These are phyloP conservation scores for Hypomecis atomaria DNA, from an alignment of 2,888 invertebrate species.

Conservation along the genomic window DNA sequence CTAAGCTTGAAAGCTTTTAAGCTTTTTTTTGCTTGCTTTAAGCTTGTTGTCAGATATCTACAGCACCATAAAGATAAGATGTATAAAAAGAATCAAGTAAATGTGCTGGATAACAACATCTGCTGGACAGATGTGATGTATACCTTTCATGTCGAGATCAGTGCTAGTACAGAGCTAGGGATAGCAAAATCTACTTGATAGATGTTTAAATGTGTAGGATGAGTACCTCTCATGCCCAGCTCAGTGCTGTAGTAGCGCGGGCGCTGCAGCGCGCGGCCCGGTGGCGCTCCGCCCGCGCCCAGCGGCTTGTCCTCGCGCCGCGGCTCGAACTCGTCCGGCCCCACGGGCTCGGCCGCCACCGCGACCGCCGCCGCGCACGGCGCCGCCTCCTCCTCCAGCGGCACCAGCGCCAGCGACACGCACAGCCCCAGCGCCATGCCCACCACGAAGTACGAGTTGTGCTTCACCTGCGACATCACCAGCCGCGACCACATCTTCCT, in stretches of 20 bases:
- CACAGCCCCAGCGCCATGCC: slow-evolving; percentile 84
- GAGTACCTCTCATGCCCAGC: slow-evolving; percentile 93
- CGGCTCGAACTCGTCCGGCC: slow-evolving; percentile 72
- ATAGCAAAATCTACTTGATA: too few species aligned
- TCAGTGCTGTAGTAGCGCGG: slow-evolving; percentile 98
- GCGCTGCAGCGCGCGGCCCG: slow-evolving; percentile 86
- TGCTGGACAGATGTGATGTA: too few species aligned
- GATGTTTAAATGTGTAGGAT: too few species aligned
- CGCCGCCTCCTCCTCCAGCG: slow-evolving; percentile 68
- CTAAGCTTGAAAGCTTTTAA: too few species aligned
- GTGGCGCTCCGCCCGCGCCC: slow-evolving; percentile 53
- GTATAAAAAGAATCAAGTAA: too few species aligned
- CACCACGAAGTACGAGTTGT: slow-evolving; percentile 84
- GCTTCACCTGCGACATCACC: slow-evolving; percentile 79
- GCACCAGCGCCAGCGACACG: slow-evolving; percentile 80
- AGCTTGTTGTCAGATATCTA: too few species aligned
- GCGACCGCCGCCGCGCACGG: slow-evolving; percentile 46
- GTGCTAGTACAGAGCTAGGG: too few species aligned
- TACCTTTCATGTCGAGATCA: too few species aligned
- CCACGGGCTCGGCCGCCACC: slow-evolving; percentile 36
- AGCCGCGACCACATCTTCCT: slow-evolving; percentile 73
- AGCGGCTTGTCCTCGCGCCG: slow-evolving; percentile 65
- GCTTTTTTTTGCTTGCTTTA: too few species aligned
- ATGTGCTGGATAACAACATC: too few species aligned
- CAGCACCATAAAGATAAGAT: too few species aligned